Conservation (phyloP, 1,140 invertebrate genomes). For the Anadara kagoshimensis region DNA sequence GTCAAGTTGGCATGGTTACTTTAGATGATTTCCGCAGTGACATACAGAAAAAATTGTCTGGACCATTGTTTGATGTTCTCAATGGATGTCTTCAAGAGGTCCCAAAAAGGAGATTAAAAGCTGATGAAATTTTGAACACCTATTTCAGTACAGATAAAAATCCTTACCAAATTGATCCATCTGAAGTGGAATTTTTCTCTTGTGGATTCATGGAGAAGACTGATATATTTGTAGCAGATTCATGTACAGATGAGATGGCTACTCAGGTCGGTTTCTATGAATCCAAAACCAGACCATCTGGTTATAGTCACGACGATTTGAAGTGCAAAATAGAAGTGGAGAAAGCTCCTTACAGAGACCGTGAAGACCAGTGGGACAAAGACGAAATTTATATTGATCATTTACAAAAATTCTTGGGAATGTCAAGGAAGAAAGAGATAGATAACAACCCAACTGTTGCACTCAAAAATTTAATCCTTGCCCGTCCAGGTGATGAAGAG, state of each 20-base stretch:
- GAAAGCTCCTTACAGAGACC: slow-evolving; percentile 31
- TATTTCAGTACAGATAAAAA: slow-evolving; percentile 30
- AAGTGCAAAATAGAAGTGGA: slow-evolving; percentile 34
- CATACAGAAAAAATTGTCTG: slow-evolving; percentile 2
- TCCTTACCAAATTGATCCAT: slow-evolving; percentile 22
- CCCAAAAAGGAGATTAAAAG: slow-evolving; percentile 25
- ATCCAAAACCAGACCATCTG: slow-evolving; percentile 24
- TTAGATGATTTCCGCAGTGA: not conserved
- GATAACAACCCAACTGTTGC: slow-evolving; percentile 46
- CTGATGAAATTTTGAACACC: slow-evolving; percentile 11
- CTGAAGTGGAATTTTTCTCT: slow-evolving; percentile 38
- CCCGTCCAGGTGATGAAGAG: slow-evolving; percentile 38
- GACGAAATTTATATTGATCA: slow-evolving; percentile 14
- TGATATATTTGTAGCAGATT: slow-evolving; percentile 49
- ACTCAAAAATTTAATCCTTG: slow-evolving; percentile 25
- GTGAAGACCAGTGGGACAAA: slow-evolving; percentile 29
- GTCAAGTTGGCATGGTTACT: not conserved
- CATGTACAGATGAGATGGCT: slow-evolving; percentile 25
- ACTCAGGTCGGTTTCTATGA: slow-evolving; percentile 21
- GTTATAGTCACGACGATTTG: slow-evolving; percentile 38
- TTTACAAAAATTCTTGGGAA: slow-evolving; percentile 19
- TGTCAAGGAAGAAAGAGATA: slow-evolving; percentile 30
- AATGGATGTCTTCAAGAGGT: slow-evolving; percentile 10
- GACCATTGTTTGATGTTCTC: slow-evolving; percentile 7
- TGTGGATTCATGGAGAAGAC: slow-evolving; percentile 48